Base-by-base conservation (phyloP, 2,888 invertebrate genomes). In the Temnothorax rugatulus region DNA sequence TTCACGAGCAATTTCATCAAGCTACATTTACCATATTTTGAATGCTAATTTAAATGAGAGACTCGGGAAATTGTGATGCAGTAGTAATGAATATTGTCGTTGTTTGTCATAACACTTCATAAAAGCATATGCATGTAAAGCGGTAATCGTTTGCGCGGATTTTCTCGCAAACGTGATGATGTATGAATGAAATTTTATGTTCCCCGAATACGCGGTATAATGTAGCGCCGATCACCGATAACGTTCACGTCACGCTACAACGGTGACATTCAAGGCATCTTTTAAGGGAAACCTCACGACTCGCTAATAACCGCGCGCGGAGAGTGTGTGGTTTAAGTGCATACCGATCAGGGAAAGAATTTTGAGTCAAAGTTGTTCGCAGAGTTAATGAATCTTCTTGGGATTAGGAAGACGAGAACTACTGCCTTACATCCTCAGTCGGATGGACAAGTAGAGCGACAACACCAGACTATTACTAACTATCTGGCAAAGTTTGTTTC, bases 141-240 rank as follows among this genome's bases (percentile, higher is more conserved):
- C 76, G 64, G 25, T 76, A 74, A 79, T 74, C 57, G 79, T n/a
- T 69, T 5, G 73, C 25, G 54, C 29, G 44, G 25, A 52, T 68
- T 76, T 68, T 41, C 68, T 68, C 15, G 68, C 21, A 5, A 38
- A 38, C 34, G 52, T 29, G 25, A 69, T 21, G 52, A 68, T 38
- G 69, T 71, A 52, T 71, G 52, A 71, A 69, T 52, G 29, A 54
- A 71, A 68, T 68, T 77, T 77, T 69, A 76, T 25, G 52, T 25
- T 59, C 7, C 44, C 9, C 66, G 47, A 41, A 71, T 54, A 25
- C 41, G 29, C 38, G 21, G 13, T 47, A 57, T 44, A 71, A 79
- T 57, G 21, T 79, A 21, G 15, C 76, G n/a, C 8, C 41, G 13
- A 52, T 11, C 44, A 29, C 21, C 77, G 74, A 73, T 79, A 73